Base-by-base conservation (phyloP, 2,797 vertebrate species). In the Trachops cirrhosus region DNA sequence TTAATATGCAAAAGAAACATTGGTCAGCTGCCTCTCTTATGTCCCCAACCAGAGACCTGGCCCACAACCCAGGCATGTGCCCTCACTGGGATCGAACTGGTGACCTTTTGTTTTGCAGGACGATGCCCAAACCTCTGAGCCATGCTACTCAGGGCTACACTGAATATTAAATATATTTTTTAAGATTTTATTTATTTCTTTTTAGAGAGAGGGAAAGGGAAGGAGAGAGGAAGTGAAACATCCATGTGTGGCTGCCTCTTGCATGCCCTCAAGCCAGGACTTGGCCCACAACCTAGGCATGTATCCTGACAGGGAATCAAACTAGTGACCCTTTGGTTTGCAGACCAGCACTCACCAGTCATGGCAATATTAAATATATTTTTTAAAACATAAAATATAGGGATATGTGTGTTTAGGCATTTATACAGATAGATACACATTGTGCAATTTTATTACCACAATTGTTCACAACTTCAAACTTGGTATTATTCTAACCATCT, bases 391-490 rank as follows among this genome's bases (percentile, higher is more conserved):
- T 50, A 50, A 29, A 50, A 80, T 21, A 84, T 21, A 68, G 32
- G 15, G 4, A 82, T 57, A 1, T 54, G 1, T 32, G 5, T 32
- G 1, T 7, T 5, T 10, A 29, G 3, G 5, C 44, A 29, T 37
- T 54, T 3, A 87, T 12, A 62, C 1, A 41, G 3, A 62, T 1
- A 41, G 4, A 62, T 2, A 24, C 0, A 9, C 0, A 11, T 41
- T 29, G 3, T 54, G 26, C 5, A 62, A 68, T 41, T 48, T 93
- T 70, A 68, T 39, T 26, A 80, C 19, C 0, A 3, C 4, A 74
- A 24, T 68, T 85, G 34, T 37, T 48, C 24, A 18, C 19, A 3
- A 62, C 32, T 75, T 39, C 11, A 32, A 64, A 82, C 0, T 22
- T 70, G 16, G 12, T 62, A 16, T 86, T 9, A 62, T 64, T 21